phyloP scores from a whole-genome alignment of 2,113 vertebrate genomes.

The Chionodraco myersi region DNA sequence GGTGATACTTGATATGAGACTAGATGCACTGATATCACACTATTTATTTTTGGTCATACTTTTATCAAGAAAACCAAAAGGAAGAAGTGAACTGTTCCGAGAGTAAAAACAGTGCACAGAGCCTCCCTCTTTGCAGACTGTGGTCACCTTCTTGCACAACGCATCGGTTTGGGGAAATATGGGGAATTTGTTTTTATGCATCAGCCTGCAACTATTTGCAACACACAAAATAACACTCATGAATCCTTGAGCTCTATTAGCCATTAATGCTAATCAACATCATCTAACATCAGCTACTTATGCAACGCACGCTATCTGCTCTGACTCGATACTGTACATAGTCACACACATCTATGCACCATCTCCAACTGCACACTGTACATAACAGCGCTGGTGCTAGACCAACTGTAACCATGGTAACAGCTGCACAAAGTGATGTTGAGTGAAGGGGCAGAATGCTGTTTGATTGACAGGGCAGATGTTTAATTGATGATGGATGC shows the following conservation, averaged over 20 bases:
- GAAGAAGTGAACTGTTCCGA: not conserved
- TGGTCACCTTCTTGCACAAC: constrained; percentile 22
- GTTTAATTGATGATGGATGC: constrained; percentile 57
- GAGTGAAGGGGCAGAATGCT: not conserved
- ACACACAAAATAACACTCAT: not conserved
- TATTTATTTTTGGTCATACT: not conserved
- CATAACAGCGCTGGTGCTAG: constrained; percentile 1
- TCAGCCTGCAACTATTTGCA: constrained; percentile 11
- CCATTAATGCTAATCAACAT: constrained; percentile 5
- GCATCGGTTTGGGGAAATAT: constrained; percentile 9
- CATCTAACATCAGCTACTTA: not conserved
- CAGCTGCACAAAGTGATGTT: constrained; percentile 43
- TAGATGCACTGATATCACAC: not conserved
- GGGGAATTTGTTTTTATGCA: not conserved
- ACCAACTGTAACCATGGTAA: constrained; percentile 65
- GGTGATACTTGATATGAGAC: not conserved
- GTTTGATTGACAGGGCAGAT: constrained; percentile 68
- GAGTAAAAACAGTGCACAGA: not conserved
- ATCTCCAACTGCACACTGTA: constrained; percentile 10
- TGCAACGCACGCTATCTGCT: not conserved
- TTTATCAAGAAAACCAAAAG: not conserved
- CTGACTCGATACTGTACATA: not conserved
- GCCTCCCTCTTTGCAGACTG: constrained; percentile 8
- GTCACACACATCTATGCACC: constrained; percentile 27
- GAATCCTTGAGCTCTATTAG: not conserved